These are phyloP conservation scores for Theretra japonica DNA, from an alignment of 2,888 invertebrate genomes.

Conservation along the genomic window DNA sequence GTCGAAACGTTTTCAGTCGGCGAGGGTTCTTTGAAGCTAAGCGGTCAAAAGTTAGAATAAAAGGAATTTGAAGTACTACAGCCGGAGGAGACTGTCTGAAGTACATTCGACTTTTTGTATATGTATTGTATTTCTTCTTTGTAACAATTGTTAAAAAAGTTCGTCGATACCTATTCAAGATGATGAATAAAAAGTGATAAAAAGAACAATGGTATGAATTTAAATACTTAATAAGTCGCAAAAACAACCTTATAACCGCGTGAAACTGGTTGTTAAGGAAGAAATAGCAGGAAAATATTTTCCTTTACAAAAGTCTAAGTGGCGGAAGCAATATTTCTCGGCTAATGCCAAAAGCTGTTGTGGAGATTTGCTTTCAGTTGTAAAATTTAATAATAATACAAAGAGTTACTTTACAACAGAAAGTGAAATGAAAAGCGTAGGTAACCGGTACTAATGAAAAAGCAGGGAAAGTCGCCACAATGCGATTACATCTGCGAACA, in stretches of 20 bases:
- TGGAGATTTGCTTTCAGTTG: not conserved
- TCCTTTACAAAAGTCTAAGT: not conserved
- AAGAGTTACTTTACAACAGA: not conserved
- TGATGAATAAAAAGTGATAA: too few relatives aligned
- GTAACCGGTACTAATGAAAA: conserved; percentile 1
- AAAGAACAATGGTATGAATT: not conserved
- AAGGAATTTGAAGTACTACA: not conserved
- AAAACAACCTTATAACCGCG: too few relatives aligned
- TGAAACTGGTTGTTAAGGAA: not conserved
- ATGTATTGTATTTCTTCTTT: not conserved
- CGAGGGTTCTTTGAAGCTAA: not conserved
- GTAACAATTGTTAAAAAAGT: too few relatives aligned
- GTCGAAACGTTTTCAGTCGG: not conserved
- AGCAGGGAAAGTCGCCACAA: not conserved
- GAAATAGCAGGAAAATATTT: not conserved
- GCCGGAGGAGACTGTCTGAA: not conserved
- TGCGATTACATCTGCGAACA: not conserved
- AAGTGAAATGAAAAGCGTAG: conserved; percentile 6
- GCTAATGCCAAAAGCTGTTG: not conserved
- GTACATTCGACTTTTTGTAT: not conserved
- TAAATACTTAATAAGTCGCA: not conserved
- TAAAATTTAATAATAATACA: not conserved
- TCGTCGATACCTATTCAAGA: too few relatives aligned
- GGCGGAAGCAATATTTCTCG: not conserved
- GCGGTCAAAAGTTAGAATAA: not conserved